phyloP scores from a whole-genome alignment of 2,113 vertebrate genomes.

The Campylomormyrus numenius region DNA sequence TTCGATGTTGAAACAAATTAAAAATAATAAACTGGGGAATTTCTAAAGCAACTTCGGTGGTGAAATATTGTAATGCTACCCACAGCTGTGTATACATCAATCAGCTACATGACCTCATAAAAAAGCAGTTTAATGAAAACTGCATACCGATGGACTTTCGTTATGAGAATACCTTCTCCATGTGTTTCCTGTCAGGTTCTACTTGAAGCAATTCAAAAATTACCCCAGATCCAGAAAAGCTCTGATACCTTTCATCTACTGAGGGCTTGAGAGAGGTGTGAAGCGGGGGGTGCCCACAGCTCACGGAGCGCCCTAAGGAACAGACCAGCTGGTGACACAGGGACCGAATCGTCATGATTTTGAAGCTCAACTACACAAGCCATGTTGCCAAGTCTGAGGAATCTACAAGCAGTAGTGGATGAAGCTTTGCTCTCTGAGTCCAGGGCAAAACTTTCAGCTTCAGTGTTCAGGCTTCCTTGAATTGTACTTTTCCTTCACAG shows the following conservation, averaged over 20 bases:
- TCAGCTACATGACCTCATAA: neutral
- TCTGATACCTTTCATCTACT: constrained; percentile 82
- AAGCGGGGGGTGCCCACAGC: neutral
- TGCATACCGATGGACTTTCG: neutral
- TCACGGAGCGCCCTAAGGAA: neutral
- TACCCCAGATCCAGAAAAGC: constrained; percentile 80
- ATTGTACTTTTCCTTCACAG: neutral
- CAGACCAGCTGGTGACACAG: neutral
- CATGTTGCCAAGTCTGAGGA: neutral
- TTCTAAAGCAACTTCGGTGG: neutral
- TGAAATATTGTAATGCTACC: neutral
- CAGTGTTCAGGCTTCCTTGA: neutral
- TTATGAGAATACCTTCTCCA: neutral
- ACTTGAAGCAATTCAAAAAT: constrained; percentile 72
- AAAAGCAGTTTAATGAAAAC: neutral
- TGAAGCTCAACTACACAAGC: neutral
- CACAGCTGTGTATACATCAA: neutral
- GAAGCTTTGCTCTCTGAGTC: neutral
- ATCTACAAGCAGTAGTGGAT: neutral
- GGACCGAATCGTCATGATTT: neutral
- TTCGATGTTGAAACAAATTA: neutral
- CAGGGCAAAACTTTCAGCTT: neutral
- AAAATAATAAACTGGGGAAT: neutral
- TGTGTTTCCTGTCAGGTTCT: constrained; percentile 65
- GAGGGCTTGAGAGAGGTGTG: constrained; percentile 28